Evolutionary conservation across 2,797 vertebrate species (phyloP).

Genomic region (Pangasius mekongensis): DNA sequence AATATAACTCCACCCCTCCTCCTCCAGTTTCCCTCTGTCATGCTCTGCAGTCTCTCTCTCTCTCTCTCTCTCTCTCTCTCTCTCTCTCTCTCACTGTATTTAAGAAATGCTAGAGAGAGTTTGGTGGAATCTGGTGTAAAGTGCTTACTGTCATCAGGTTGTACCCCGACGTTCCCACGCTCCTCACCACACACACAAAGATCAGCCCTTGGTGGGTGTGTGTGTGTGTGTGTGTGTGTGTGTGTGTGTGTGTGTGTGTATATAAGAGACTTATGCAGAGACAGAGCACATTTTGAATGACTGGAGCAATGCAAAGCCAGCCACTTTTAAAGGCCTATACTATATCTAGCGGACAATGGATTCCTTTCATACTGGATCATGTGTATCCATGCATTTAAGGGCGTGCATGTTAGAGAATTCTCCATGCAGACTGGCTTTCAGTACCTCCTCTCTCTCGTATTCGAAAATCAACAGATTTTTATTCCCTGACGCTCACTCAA

Average conservation of each 20-base stretch:
- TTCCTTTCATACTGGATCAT: slow-evolving; percentile 21
- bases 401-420: background rate
- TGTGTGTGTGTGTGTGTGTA: slow-evolving; percentile 33
- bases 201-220: slow-evolving; percentile 7
- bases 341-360: slow-evolving; percentile 24
- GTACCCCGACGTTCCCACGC: slow-evolving; percentile 5
- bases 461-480: slow-evolving; percentile 12
- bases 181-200: slow-evolving; percentile 21
- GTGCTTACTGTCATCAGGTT: background rate
- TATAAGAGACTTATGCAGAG: background rate
- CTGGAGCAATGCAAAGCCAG: slow-evolving; percentile 45
- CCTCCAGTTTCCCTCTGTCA: background rate
- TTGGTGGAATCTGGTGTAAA: slow-evolving; percentile 8
- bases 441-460: background rate
- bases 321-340: slow-evolving; percentile 29
- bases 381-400: slow-evolving; percentile 26
- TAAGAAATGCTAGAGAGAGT: background rate
- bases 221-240: slow-evolving; percentile 17
- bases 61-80: background rate
- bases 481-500: background rate
- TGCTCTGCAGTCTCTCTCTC: background rate
- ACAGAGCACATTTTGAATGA: slow-evolving; percentile 39
- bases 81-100: background rate
- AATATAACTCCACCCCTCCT: slow-evolving; percentile 1
- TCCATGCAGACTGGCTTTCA: background rate